Evolutionary conservation across 2,113 vertebrate genomes (phyloP), one percentile per base, ranked within the genome.

Genomic region (Corythoichthys intestinalis): DNA sequence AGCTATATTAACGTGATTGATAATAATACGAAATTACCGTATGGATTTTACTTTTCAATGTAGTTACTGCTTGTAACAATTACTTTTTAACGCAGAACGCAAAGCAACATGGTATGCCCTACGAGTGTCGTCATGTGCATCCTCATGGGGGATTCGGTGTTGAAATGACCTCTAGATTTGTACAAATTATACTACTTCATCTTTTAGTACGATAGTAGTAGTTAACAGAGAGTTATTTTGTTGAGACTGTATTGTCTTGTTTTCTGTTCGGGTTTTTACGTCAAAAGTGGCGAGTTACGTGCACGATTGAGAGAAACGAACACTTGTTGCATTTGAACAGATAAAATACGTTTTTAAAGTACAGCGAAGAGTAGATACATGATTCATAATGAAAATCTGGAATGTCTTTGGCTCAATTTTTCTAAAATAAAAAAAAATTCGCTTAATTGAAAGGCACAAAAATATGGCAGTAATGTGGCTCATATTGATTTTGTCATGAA

Each of bases 51-150:
- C 5, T 58, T 6, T 4, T 12, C 9, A 14, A 58, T 6, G 13
- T 7, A 37, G 2, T 56, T 58, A 34, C 13, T 34, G 12, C 4
- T 52, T 4, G 3, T 15, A 67, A 28, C 1, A 46, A 13, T 10
- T 49, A 4, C 9, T 1, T 2, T 7, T 1, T 0, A 1, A 0
- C 0, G 3, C 37, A 49, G 76, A 79, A 79, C 82, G 62, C 20
- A 4, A 41, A 9, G 11, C 41, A 46, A 28, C 3, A 56, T 66
- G 50, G n/a, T 54, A 34, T 10, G 10, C 48, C 34, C 12, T 47
- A 44, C 50, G 0, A 0, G 12, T 72, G 69, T 85, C 82, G 82
- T 66, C 70, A 79, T 82, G 83, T 58, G 83, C 69, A 73, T 67
- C 70, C 72, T 57, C 38, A 60, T 17, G 11, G 28, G 37, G 0